phyloP scores from a whole-genome alignment of 2,113 vertebrate genomes.

The Stercorarius parasiticus region DNA sequence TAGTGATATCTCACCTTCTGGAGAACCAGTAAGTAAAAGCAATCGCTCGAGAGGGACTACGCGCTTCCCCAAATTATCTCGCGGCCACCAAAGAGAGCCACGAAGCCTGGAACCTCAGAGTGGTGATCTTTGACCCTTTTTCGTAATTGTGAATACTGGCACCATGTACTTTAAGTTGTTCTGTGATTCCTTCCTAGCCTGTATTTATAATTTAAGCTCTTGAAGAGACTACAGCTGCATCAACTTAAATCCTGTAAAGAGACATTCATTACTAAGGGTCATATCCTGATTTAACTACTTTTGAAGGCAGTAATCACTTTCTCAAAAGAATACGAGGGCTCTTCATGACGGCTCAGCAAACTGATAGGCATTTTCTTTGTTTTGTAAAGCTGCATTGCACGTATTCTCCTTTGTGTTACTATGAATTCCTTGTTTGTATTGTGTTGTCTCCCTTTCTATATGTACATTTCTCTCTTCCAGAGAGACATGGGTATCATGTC shows the following conservation, averaged over 20 bases:
- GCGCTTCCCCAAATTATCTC: constrained; percentile 88
- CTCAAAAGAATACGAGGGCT: background rate
- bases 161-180: background rate
- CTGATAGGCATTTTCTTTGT: background rate
- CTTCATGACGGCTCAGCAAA: background rate
- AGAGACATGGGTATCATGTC: background rate
- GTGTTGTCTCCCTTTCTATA: background rate
- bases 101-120: constrained; percentile 93
- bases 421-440: background rate
- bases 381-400: background rate
- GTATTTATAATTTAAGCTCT: background rate
- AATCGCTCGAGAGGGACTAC: constrained; percentile 79
- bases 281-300: constrained; percentile 50
- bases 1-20: constrained; percentile 83
- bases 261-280: background rate
- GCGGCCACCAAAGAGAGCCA: constrained; percentile 80
- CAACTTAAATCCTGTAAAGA: constrained; percentile 22
- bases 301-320: constrained; percentile 17
- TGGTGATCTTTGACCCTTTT: constrained; percentile 87
- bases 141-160: background rate
- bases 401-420: background rate
- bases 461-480: background rate
- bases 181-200: background rate
- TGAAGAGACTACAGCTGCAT: constrained; percentile 13
- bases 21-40: constrained; percentile 79